A percentile compares a stretch with the other conserved stretches of the same genome.
These are phyloP conservation scores for Heliocidaris tuberculata DNA, from an alignment of 35 echinoderm and acorn worm genomes.

Conservation along the genomic window DNA sequence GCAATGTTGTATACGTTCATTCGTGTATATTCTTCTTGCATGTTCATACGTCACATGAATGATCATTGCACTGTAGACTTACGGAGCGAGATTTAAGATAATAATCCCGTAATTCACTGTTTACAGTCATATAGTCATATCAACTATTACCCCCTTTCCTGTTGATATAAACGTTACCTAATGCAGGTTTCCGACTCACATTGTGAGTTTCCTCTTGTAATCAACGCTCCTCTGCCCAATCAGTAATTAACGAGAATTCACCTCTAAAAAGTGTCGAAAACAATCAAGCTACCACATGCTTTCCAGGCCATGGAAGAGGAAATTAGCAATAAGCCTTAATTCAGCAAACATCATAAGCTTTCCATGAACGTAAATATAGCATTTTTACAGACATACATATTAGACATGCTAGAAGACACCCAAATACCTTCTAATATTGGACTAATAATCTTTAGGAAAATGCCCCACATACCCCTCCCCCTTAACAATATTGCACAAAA, in stretches of 20 bases:
- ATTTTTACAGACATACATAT: not conserved
- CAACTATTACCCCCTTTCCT: not conserved
- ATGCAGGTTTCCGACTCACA: not conserved
- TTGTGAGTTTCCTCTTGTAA: not conserved
- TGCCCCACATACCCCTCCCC: not conserved
- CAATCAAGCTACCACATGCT: not conserved
- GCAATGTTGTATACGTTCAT: too few species aligned
- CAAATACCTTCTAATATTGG: not conserved
- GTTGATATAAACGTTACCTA: not conserved
- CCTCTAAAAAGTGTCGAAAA: not conserved
- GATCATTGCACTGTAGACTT: too few species aligned
- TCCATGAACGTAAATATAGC: not conserved
- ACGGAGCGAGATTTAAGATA: too few species aligned
- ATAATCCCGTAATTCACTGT: not conserved
- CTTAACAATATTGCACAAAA: too few species aligned
- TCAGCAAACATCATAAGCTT: not conserved
- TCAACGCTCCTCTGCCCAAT: not conserved
- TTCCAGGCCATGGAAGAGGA: not conserved
- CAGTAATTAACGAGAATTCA: not conserved
- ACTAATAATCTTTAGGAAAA: not conserved
- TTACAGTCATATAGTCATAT: not conserved
- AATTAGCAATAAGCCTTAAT: not conserved
- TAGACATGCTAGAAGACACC: too few species aligned
- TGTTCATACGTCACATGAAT: too few species aligned
- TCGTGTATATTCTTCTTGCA: too few species aligned